Evolutionary conservation across 2,888 invertebrate species (phyloP), one percentile per base, ranked within the genome.

Genomic region (Podabrus alpinus): DNA sequence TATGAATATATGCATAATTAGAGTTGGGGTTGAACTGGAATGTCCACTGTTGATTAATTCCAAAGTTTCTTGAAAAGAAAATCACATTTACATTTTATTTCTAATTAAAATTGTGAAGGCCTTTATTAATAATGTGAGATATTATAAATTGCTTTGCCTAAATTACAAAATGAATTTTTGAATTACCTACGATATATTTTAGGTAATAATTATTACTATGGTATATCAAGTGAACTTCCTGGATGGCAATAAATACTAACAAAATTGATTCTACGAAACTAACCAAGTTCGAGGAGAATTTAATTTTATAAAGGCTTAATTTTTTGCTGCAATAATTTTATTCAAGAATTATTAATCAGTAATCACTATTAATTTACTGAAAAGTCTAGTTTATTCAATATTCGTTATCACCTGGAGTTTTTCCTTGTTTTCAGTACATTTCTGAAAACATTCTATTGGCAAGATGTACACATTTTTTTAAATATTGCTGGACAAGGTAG

Each of bases 1-100:
- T n/a, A 78, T 79, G 80, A 81, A 81, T 81, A 77, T 79, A 78
- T 73, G 78, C 78, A 81, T 81, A 81, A 82, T 82, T 81, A 82
- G 45, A 45, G 13, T 45, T 45, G 45, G 45, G 45, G 45, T 67
- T 66, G 80, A 79, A 81, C 81, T 79, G 80, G 79, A 80, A 79
- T 79, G 79, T 80, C 80, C 80, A 76, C 73, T 73, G 76, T 75
- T 80, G 78, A 80, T 79, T 81, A 81, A 81, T 82, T 81, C 45
- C 45, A 45, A 45, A 45, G 45, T 45, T 45, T 45, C 45, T 45
- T 45, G 45, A 45, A 45, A 45, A 45, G 45, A 45, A 45, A 45
- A 45, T 45, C 45, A 45, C 45, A 45, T 45, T 45, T 45, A 45
- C 45, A 45, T 45, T 45, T 45, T 45, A 45, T 45, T 45, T 45